Evolutionary conservation across 2,113 vertebrate species (phyloP), one percentile per base, ranked within the genome.

Genomic region (Heterotilapia buettikoferi): DNA sequence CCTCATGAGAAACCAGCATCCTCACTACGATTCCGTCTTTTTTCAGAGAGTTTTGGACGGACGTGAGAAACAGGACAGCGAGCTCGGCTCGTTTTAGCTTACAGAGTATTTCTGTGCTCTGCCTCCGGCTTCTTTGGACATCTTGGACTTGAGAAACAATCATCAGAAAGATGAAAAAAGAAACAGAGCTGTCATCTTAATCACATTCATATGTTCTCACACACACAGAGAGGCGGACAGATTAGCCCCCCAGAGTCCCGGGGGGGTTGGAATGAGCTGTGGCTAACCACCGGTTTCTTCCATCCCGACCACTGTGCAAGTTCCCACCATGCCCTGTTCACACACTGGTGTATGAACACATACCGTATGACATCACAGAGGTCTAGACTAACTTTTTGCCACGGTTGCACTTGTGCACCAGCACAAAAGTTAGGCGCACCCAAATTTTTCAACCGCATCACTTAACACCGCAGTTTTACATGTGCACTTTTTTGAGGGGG

Each of bases 141-240:
- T 59, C 29, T 11, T 1, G 2, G 1, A 40, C 57, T 33, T 68
- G 73, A 84, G 80, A 73, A 85, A 85, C 2, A 36, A 31, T 38
- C 82, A 43, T 5, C 52, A 52, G 36, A 33, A 86, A 50, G 47
- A n/a, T 26, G 57, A 36, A 59, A 45, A 79, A 21, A 83, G 31
- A 29, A 52, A 16, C 16, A 24, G 45, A 36, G 38, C 31, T 2
- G 14, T 86, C 43, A 84, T 82, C 24, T 83, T 71, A 68, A 80
- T 57, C 5, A 31, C 26, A 84, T 82, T 79, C 80, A 80, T 14
- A 18, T 87, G 73, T 63, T 63, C 33, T 83, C n/a, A n/a, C 89
- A 31, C 66, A 80, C 5, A 83, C 66, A 29, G 52, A 31, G 2
- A 24, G 45, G 5, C 1, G 3, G 19, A 16, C 66, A 66, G 24